Conservation (phyloP, 2,113 vertebrate species). For the Orthochromis indermauri region DNA sequence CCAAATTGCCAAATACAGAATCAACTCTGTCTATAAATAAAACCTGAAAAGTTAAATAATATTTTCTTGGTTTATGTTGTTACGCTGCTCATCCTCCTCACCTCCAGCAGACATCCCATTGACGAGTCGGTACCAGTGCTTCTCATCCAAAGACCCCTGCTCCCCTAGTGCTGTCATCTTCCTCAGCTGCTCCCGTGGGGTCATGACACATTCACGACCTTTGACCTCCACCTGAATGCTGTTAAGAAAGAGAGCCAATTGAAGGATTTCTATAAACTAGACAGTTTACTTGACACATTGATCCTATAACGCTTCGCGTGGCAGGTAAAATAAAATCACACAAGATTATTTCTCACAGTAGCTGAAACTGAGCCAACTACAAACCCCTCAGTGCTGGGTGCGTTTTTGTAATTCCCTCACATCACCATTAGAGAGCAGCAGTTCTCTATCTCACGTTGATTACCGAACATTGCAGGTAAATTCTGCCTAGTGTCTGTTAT, state of each 20-base stretch:
- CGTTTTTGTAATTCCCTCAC: neutral
- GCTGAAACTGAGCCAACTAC: neutral
- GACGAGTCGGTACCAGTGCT: slow-evolving; percentile 79
- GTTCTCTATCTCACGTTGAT: neutral
- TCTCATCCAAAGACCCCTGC: slow-evolving; percentile 78
- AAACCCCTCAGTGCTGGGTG: neutral
- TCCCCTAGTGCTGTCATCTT: slow-evolving; percentile 81
- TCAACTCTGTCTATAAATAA: neutral
- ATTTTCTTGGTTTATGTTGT: neutral
- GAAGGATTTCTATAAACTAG: neutral
- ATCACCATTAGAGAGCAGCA: slow-evolving; percentile 35
- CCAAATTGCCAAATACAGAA: neutral
- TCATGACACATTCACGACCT: slow-evolving; percentile 70
- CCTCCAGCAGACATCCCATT: slow-evolving; percentile 83
- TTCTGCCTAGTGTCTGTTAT: neutral
- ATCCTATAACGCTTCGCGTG: neutral
- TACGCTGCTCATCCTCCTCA: slow-evolving; percentile 41
- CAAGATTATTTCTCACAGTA: neutral
- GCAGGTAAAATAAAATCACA: neutral
- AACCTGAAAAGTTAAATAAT: neutral
- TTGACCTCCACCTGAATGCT: slow-evolving; percentile 4
- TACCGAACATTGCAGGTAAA: neutral
- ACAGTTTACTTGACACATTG: neutral
- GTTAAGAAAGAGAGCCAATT: neutral
- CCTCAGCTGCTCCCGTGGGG: slow-evolving; percentile 80